Percentiles rank a stretch among this genome's conserved stretches.
Evolutionary conservation across 2,888 invertebrate genomes (phyloP).

Genomic region (Chironomus tentans): DNA sequence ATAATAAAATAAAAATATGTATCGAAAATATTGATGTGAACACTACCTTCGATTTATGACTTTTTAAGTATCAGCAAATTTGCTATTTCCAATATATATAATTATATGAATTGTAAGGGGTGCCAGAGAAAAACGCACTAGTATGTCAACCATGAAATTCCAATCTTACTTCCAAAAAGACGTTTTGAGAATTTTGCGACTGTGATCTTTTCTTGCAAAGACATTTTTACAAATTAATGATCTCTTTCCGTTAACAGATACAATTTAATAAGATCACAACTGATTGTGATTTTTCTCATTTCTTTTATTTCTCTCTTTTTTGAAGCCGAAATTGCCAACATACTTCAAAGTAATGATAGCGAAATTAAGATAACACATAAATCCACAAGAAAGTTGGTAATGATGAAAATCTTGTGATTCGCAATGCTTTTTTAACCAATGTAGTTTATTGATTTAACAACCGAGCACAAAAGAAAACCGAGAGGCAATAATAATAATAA

Average conservation of each 20-base stretch:
- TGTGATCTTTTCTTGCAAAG: background rate
- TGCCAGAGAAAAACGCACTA: no score
- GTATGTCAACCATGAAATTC: no score
- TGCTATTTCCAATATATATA: no score
- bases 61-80: no score
- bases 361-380: background rate
- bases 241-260: constrained; percentile 16
- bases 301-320: background rate
- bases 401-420: no score
- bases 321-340: background rate
- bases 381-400: background rate
- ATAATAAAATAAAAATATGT: no score
- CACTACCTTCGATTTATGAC: no score
- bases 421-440: background rate
- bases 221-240: constrained; percentile 18
- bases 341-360: background rate
- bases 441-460: background rate
- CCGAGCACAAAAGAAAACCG: background rate
- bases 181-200: no score
- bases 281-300: background rate
- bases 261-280: constrained; percentile 13
- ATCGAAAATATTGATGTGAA: no score
- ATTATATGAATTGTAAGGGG: no score
- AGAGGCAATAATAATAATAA: background rate
- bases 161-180: no score